Percentiles rank a stretch among this genome's conserved stretches.
Conservation (phyloP, 37 sponge, comb jelly and placozoan genomes). For the Mnemiopsis leidyi region DNA sequence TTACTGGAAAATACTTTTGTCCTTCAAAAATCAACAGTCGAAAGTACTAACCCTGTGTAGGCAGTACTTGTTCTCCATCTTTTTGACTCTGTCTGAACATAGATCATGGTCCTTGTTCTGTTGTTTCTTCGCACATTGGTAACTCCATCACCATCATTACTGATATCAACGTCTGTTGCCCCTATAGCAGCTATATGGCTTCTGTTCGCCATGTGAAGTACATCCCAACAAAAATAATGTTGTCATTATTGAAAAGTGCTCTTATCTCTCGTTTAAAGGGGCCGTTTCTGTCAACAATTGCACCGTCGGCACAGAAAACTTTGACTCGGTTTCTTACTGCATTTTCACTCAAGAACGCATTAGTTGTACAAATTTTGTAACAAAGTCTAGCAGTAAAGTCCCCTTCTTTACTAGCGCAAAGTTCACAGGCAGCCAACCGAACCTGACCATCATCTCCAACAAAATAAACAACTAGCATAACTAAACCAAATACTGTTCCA, state of each 20-base stretch:
- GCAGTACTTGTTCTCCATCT: background rate
- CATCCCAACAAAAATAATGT: background rate
- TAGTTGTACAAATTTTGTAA: background rate
- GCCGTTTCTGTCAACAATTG: background rate
- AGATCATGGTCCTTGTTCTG: background rate
- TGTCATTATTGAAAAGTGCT: background rate
- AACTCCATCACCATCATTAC: background rate
- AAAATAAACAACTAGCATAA: background rate
- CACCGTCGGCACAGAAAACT: background rate
- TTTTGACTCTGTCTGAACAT: background rate
- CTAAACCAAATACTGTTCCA: background rate
- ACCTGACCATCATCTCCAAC: background rate
- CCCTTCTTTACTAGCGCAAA: background rate
- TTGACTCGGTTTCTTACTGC: background rate
- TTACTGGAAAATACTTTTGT: background rate
- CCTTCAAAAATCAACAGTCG: background rate
- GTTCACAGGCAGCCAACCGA: background rate
- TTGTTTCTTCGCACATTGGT: background rate
- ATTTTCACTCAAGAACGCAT: background rate
- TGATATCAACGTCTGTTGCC: background rate
- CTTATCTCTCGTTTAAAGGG: background rate
- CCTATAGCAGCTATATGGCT: background rate
- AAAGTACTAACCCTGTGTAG: background rate
- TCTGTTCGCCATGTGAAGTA: background rate
- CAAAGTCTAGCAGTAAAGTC: background rate